Base-by-base conservation (phyloP, 2,797 vertebrate species). In the Leptodactylus fallax region DNA sequence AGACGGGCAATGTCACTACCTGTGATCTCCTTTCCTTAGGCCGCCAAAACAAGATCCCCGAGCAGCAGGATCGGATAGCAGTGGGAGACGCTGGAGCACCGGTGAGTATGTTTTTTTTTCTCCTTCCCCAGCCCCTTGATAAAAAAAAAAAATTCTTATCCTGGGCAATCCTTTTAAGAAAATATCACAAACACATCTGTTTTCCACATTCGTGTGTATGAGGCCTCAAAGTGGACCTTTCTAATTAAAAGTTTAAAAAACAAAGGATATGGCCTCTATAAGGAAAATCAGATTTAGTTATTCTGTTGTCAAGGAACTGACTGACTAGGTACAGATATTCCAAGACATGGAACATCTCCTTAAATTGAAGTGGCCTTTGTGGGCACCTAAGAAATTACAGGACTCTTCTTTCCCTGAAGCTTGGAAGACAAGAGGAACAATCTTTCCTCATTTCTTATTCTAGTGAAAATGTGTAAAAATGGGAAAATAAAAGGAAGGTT, bases 381-480 rank as follows among this genome's bases (percentile, higher is more conserved):
- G 79, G 79, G 49, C 60, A 79, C 63, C 51, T 58, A 5, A 47
- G 25, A 61, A 87, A 77, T 36, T 49, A 14, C 13, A 67, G 21
- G 47, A 81, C 58, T 65, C 47, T 83, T 78, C 56, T 55, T 14
- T 58, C 55, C 47, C 61, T 85, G 36, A 71, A 85, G n/a, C 61
- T 69, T 82, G 27, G 49, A 58, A 84, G 67, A 85, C 71, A 80
- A 87, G 84, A 86, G 72, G 83, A 60, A 23, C 83, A 81, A 86
- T 36, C 0, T 90, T 92, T 85, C 89, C 91, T 90, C 87, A 90
- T 91, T 93, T 86, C 55, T 92, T 91, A 91, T 93, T 93, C 93
- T 91, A 93, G 56, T 25, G 36, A 91, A 93, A 93, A 93, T 63
- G 91, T 90, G 89, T 91, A 89, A 93, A 93, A 94, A 94, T 91